These are phyloP conservation scores for Laticauda laticaudata DNA, from an alignment of 2,113 vertebrate species.

Conservation along the genomic window DNA sequence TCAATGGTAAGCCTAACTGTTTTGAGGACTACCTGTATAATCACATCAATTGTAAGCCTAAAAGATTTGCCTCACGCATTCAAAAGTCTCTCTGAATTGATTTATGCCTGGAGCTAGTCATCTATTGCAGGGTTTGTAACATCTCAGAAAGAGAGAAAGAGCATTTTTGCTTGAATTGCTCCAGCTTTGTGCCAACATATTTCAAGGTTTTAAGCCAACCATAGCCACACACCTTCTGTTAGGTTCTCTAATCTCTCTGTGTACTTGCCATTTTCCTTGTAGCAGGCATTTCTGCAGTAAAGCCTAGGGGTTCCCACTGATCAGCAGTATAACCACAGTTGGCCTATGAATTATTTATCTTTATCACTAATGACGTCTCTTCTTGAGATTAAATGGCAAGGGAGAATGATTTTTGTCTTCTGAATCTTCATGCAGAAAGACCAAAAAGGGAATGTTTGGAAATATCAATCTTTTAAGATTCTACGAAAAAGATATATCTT, in stretches of 20 bases:
- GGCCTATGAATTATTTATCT: neutral
- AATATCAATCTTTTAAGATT: neutral
- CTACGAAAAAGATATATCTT: neutral
- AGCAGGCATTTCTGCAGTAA: neutral
- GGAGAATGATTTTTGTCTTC: neutral
- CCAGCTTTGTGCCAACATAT: neutral
- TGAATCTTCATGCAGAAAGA: neutral
- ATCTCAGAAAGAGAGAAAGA: neutral
- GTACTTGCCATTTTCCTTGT: neutral
- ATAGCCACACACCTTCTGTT: neutral
- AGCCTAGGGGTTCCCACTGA: neutral
- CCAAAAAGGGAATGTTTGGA: neutral
- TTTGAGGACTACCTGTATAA: neutral
- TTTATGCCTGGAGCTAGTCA: neutral
- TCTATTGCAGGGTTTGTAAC: neutral
- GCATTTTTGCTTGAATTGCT: neutral
- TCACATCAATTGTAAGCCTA: neutral
- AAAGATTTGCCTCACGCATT: neutral
- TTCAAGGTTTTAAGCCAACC: neutral
- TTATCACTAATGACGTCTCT: neutral
- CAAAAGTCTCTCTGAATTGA: neutral
- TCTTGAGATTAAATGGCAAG: neutral
- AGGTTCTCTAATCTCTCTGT: neutral
- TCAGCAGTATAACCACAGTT: neutral
- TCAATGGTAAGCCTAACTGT: neutral